A percentile compares a stretch with the other conserved stretches of the same genome.
These are phyloP conservation scores for Argyrosomus japonicus DNA, from an alignment of 2,113 vertebrate genomes.

Conservation along the genomic window DNA sequence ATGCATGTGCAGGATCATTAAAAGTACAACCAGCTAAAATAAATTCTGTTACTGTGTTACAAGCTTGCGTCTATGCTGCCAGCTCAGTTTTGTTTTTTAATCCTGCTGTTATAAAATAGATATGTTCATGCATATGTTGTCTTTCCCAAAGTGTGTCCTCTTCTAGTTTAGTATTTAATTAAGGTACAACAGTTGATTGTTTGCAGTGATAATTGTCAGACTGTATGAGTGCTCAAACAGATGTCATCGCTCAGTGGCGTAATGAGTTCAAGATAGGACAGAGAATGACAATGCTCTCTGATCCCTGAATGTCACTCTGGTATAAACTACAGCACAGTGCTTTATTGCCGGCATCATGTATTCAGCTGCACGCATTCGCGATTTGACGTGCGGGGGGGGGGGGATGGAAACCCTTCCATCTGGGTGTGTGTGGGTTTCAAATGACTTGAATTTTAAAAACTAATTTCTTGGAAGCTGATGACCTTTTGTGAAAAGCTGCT, in stretches of 20 bases:
- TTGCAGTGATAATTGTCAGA: conserved; percentile 72
- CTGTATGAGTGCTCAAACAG: conserved; percentile 51
- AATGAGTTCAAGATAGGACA: conserved; percentile 70
- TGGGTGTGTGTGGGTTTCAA: conserved; percentile 74
- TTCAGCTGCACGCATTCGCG: conserved; percentile 70
- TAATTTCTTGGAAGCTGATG: conserved; percentile 83
- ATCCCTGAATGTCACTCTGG: conserved; percentile 83
- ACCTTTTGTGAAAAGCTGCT: conserved; percentile 83
- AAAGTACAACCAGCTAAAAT: conserved; percentile 20
- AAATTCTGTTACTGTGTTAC: conserved; percentile 10
- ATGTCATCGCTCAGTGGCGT: conserved; percentile 71
- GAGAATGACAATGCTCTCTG: conserved; percentile 80
- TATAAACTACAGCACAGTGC: conserved; percentile 70
- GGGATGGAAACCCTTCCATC: conserved; percentile 61
- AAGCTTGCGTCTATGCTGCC: neutral
- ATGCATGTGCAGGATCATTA: conserved; percentile 32
- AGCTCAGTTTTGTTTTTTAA: neutral
- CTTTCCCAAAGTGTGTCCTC: conserved; percentile 32
- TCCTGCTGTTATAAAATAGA: neutral
- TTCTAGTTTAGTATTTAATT: conserved; percentile 51
- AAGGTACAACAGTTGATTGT: conserved; percentile 51
- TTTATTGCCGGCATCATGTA: conserved; percentile 79
- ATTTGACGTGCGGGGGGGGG: conserved; percentile 57
- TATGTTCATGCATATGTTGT: conserved; percentile 14
- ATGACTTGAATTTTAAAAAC: conserved; percentile 80